phyloP scores from a whole-genome alignment of 2,113 vertebrate species.

The Pteropus alecto region DNA sequence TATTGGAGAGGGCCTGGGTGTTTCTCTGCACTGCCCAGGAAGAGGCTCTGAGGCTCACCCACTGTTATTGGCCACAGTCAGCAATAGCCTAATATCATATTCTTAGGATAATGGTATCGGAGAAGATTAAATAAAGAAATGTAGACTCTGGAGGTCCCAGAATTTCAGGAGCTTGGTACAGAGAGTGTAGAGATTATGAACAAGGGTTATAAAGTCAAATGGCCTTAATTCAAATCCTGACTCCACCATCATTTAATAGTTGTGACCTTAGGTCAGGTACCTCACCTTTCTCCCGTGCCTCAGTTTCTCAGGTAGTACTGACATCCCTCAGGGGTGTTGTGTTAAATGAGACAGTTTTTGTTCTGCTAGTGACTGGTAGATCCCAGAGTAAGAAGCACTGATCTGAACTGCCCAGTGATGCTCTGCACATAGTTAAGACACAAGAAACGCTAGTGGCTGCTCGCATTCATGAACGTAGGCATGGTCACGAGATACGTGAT shows the following conservation, averaged over 20 bases:
- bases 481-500: background rate
- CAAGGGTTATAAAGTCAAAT: background rate
- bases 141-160: background rate
- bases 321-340: background rate
- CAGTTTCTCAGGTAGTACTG: background rate
- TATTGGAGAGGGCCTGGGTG: background rate
- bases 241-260: background rate
- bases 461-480: background rate
- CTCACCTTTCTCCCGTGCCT: background rate
- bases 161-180: background rate
- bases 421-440: background rate
- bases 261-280: background rate
- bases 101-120: background rate
- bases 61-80: background rate
- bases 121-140: background rate
- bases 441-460: background rate
- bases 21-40: background rate
- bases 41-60: background rate
- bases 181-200: background rate
- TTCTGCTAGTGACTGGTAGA: background rate
- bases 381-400: background rate
- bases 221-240: background rate
- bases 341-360: background rate
- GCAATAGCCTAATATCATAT: background rate
- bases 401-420: background rate